Evolutionary conservation across 2,113 vertebrate species (phyloP).

Genomic region (Verasper variegatus): DNA sequence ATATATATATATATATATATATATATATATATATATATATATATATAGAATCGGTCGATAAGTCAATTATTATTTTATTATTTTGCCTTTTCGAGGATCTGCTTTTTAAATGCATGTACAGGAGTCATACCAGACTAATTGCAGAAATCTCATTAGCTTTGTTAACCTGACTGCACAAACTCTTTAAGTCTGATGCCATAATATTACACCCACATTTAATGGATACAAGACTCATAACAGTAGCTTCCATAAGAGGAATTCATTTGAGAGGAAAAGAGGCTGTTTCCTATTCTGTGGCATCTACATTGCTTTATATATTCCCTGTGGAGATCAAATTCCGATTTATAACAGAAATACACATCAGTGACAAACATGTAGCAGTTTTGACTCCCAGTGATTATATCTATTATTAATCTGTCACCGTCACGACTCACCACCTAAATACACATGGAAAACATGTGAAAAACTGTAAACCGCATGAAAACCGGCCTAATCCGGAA

Average conservation of each 20-base stretch:
- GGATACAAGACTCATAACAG: slow-evolving; percentile 1
- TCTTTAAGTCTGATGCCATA: not conserved
- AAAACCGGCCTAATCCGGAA: not conserved
- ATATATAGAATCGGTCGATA: too few species aligned
- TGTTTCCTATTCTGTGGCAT: not conserved
- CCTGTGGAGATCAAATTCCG: not conserved
- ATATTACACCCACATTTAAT: slow-evolving; percentile 8
- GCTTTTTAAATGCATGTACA: not conserved
- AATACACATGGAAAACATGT: slow-evolving; percentile 10
- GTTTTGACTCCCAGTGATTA: not conserved
- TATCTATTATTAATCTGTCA: too few species aligned
- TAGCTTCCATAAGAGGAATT: not conserved
- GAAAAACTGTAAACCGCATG: not conserved
- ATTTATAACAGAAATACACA: not conserved
- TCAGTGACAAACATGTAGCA: not conserved
- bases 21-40: not conserved
- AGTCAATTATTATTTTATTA: too few species aligned
- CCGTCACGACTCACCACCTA: not conserved
- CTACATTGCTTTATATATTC: not conserved
- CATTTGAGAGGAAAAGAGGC: not conserved
- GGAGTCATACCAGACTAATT: not conserved
- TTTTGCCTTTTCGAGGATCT: too few species aligned
- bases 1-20: too few species aligned
- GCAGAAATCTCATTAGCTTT: slow-evolving; percentile 14
- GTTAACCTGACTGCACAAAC: slow-evolving; percentile 7